Evolutionary conservation across 2,113 vertebrate species (phyloP).

Genomic region (Oncorhynchus gorbuscha): DNA sequence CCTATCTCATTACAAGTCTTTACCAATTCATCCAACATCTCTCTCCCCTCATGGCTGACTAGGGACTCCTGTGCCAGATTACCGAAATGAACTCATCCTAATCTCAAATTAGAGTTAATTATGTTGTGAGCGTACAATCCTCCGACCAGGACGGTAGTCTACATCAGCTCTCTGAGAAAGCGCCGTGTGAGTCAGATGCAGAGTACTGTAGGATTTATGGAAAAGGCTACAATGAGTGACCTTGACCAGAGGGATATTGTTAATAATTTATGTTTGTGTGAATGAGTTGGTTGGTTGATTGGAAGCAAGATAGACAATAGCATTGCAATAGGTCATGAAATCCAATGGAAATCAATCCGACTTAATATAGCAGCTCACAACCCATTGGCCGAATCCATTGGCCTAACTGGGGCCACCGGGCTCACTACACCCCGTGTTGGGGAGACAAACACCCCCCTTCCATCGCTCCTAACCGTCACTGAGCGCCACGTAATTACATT

Average conservation of each 20-base stretch:
- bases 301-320: not conserved
- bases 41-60: conserved; percentile 39
- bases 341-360: not conserved
- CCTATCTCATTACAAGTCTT: conserved; percentile 61
- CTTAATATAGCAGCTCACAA: not conserved
- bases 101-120: conserved; percentile 62
- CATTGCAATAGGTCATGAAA: not conserved
- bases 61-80: conserved; percentile 61
- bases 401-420: conserved; percentile 5
- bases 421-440: conserved; percentile 21
- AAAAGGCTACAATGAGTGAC: conserved; percentile 40
- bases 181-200: not conserved
- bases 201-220: not conserved
- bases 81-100: conserved; percentile 67
- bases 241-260: conserved; percentile 45
- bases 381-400: conserved; percentile 42
- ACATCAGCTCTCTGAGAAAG: conserved; percentile 23
- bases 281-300: not conserved
- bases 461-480: not conserved
- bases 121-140: conserved; percentile 58
- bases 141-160: not conserved
- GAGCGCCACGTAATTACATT: conserved; percentile 71
- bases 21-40: conserved; percentile 55
- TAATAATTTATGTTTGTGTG: not conserved
- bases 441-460: not conserved